Evolutionary conservation across 2,888 invertebrate species (phyloP).

Genomic region (Habroteleia sp.): DNA sequence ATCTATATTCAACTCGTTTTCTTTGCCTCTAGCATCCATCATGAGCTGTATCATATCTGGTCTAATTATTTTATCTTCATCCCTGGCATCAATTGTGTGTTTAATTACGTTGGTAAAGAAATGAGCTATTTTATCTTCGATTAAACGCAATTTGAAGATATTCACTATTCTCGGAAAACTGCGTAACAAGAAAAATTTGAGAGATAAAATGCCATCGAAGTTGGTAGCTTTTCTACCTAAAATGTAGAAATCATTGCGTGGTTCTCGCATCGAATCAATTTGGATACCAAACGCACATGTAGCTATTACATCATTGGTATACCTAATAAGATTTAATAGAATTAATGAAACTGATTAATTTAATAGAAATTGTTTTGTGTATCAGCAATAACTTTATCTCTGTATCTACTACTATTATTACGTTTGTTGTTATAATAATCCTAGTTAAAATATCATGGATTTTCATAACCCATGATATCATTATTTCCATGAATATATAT

Average conservation of each 20-base stretch:
- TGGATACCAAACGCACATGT: constrained; percentile 80
- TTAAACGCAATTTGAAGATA: constrained; percentile 52
- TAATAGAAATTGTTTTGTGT: too few species aligned
- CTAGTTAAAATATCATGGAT: too few species aligned
- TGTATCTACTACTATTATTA: too few species aligned
- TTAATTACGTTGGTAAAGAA: constrained; percentile 66
- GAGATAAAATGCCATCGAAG: constrained; percentile 53
- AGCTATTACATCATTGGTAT: constrained; percentile 77
- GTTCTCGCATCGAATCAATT: constrained; percentile 15
- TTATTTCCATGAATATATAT: too few species aligned
- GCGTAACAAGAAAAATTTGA: constrained; percentile 20
- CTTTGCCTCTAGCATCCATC: constrained; percentile 70
- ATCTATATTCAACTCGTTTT: constrained; percentile 66
- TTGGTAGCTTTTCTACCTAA: constrained; percentile 69
- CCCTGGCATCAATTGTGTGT: constrained; percentile 58
- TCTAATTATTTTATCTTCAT: constrained; percentile 65
- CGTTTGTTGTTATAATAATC: too few species aligned
- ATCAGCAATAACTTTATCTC: too few species aligned
- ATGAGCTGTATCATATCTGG: constrained; percentile 75
- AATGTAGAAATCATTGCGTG: constrained; percentile 74
- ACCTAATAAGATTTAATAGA: not conserved
- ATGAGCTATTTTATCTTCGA: constrained; percentile 21
- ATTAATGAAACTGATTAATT: too few species aligned
- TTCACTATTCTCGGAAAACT: constrained; percentile 61
- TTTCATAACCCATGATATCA: too few species aligned